Conservation (phyloP, 2,113 vertebrate species). For the Saguinus imperator region DNA sequence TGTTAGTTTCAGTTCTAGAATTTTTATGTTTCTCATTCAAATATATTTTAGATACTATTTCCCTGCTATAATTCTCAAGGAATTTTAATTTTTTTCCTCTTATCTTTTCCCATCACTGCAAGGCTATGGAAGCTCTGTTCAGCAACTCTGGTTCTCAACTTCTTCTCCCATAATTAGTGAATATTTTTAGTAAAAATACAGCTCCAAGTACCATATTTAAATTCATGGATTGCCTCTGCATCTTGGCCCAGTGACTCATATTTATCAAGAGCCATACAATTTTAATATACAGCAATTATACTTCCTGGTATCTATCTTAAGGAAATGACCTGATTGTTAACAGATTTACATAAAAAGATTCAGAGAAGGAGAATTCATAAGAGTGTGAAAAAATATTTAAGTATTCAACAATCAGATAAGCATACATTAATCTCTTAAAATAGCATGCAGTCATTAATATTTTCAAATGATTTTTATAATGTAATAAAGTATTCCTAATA, state of each 20-base stretch:
- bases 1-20: constrained; percentile 17
- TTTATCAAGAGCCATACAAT: not conserved
- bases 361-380: not conserved
- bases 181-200: not conserved
- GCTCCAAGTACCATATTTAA: not conserved
- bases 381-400: not conserved
- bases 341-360: not conserved
- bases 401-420: not conserved
- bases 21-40: not conserved
- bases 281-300: not conserved
- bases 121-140: not conserved
- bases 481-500: not conserved
- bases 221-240: not conserved
- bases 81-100: not conserved
- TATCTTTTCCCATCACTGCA: not conserved
- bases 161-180: not conserved
- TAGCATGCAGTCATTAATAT: not conserved
- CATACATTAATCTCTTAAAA: not conserved
- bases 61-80: not conserved
- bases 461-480: constrained; percentile 1
- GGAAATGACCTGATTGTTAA: not conserved
- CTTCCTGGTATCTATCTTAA: not conserved
- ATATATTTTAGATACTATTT: not conserved
- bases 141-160: not conserved
- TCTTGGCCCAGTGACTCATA: not conserved